Evolutionary conservation across 2,888 invertebrate species (phyloP).

Genomic region (Pterostichus madidus): DNA sequence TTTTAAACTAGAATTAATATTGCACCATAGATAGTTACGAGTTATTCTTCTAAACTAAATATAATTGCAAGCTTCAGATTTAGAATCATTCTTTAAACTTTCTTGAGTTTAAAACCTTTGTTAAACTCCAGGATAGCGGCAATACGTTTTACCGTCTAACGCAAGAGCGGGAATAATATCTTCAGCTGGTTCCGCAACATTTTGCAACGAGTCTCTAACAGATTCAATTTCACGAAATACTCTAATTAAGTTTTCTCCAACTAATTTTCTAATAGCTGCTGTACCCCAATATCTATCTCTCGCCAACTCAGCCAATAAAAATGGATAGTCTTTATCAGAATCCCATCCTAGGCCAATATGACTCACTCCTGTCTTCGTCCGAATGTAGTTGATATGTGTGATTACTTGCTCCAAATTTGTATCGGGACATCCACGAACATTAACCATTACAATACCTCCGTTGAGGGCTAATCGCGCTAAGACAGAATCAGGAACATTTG

Average conservation of each 20-base stretch:
- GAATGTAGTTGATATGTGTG: constrained; percentile 84
- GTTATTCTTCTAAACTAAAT: background rate
- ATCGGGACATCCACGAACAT: constrained; percentile 79
- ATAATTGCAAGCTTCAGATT: constrained; percentile 55
- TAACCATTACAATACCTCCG: constrained; percentile 83
- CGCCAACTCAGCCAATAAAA: constrained; percentile 82
- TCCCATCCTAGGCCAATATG: constrained; percentile 83
- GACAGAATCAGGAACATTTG: constrained; percentile 82
- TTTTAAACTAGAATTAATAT: constrained; percentile 12
- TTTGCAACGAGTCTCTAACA: constrained; percentile 72
- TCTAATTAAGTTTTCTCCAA: constrained; percentile 81
- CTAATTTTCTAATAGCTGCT: constrained; percentile 81
- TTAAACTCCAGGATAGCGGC: constrained; percentile 78
- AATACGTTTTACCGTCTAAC: constrained; percentile 79
- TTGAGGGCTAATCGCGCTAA: constrained; percentile 76
- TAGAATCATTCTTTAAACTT: constrained; percentile 46
- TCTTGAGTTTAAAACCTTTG: constrained; percentile 4
- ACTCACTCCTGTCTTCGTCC: constrained; percentile 82
- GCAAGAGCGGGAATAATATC: constrained; percentile 79
- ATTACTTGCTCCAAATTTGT: constrained; percentile 75
- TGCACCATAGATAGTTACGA: constrained; percentile 12
- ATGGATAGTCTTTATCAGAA: constrained; percentile 76
- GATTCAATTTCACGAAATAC: constrained; percentile 79
- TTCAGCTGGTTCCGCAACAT: constrained; percentile 76
- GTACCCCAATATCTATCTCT: constrained; percentile 81